phyloP scores from a whole-genome alignment of 2,888 invertebrate genomes.

The Eumacrocentrus americanus region DNA sequence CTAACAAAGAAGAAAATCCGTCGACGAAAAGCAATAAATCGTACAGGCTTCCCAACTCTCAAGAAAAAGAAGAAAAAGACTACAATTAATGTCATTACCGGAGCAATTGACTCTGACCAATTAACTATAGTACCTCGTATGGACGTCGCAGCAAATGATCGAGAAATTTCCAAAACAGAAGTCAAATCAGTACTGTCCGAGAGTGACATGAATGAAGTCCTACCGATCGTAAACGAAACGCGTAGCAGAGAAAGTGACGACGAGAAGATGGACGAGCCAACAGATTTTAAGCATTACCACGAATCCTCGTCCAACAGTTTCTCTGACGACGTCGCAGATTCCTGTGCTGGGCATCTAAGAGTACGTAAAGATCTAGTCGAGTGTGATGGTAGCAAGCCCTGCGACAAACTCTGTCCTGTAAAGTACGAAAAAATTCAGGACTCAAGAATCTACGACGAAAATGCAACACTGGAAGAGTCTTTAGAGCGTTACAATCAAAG shows the following conservation, averaged over 20 bases:
- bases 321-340: constrained; percentile 39
- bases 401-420: constrained; percentile 52
- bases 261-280: constrained; percentile 24
- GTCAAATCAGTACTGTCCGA: constrained; percentile 31
- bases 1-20: constrained; percentile 64
- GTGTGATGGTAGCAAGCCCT: constrained; percentile 48
- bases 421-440: constrained; percentile 56
- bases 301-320: constrained; percentile 36
- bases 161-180: constrained; percentile 28
- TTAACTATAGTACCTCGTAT: constrained; percentile 29
- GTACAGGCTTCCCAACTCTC: constrained; percentile 86
- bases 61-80: constrained; percentile 81
- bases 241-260: constrained; percentile 23
- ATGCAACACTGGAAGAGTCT: constrained; percentile 56
- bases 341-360: constrained; percentile 48
- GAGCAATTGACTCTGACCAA: constrained; percentile 23
- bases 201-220: constrained; percentile 33
- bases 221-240: constrained; percentile 31
- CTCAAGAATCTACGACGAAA: constrained; percentile 56
- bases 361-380: constrained; percentile 55
- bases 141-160: constrained; percentile 22
- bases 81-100: constrained; percentile 37
- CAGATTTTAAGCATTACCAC: constrained; percentile 36
- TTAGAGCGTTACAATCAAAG: constrained; percentile 54
- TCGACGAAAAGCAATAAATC: constrained; percentile 79